Evolutionary conservation across 2,888 invertebrate species (phyloP), one percentile per base, ranked within the genome.

Genomic region (Microdon myrmicae): DNA sequence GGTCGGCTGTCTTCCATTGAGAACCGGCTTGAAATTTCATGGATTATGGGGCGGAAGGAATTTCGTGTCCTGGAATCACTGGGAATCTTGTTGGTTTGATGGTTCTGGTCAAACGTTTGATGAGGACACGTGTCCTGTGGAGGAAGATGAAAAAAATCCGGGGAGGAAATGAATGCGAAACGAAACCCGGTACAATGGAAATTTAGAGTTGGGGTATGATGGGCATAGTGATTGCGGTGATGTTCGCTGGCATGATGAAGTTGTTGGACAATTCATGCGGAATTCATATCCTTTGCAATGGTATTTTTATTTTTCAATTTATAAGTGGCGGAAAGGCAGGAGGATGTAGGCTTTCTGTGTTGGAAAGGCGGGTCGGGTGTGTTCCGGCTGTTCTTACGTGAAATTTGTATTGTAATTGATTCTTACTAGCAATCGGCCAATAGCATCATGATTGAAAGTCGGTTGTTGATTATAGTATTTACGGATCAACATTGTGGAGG

Each of bases 301-400:
- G 51, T 49, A 56, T 56, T 61, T 61, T 49, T 64, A 64, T 64
- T 64, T 64, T 64, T 64, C 64, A 64, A 64, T 58, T 64, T 51
- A 51, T 58, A 47, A n/a, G n/a, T n/a, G n/a, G n/a, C n/a, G n/a
- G n/a, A n/a, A n/a, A n/a, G n/a, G n/a, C n/a, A n/a, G n/a, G n/a
- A n/a, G n/a, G n/a, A n/a, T n/a, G n/a, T n/a, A n/a, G n/a, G n/a
- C n/a, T n/a, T n/a, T n/a, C n/a, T n/a, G n/a, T n/a, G n/a, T n/a
- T n/a, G n/a, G n/a, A n/a, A n/a, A n/a, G n/a, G n/a, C n/a, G n/a
- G n/a, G n/a, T n/a, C n/a, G n/a, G n/a, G n/a, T n/a, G n/a, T n/a
- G n/a, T n/a, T n/a, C n/a, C n/a, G n/a, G n/a, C n/a, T n/a, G n/a
- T n/a, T n/a, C n/a, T n/a, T n/a, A n/a, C n/a, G n/a, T n/a, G n/a